Evolutionary conservation across 2,888 invertebrate species (phyloP).

Genomic region (Pharmacophagus antenor): DNA sequence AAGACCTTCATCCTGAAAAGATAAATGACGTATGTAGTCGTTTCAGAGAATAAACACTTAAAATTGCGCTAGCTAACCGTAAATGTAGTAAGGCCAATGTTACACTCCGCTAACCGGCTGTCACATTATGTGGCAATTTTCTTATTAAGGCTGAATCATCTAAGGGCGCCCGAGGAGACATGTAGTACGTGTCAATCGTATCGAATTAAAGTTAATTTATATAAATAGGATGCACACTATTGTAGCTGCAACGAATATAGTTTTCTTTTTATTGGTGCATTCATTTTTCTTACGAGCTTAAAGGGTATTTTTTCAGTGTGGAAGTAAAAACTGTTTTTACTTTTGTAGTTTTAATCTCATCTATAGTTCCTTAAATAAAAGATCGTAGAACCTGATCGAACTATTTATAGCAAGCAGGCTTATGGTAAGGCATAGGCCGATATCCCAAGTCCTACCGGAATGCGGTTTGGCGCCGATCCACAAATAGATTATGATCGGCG

Average conservation of each 20-base stretch:
- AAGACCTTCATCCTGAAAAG: constrained; percentile 84
- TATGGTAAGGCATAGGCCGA: constrained; percentile 65
- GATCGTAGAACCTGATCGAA: constrained; percentile 52
- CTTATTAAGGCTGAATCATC: constrained; percentile 70
- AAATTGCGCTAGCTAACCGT: constrained; percentile 62
- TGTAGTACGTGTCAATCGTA: constrained; percentile 55
- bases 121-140: constrained; percentile 68
- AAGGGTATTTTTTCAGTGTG: too few species aligned
- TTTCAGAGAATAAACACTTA: constrained; percentile 46
- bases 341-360: constrained; percentile 12
- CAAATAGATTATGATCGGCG: constrained; percentile 63
- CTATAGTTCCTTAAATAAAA: constrained; percentile 45
- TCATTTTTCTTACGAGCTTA: background rate
- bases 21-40: constrained; percentile 57
- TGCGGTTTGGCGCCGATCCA: constrained; percentile 72
- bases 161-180: constrained; percentile 64
- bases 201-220: constrained; percentile 56
- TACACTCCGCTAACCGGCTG: constrained; percentile 62
- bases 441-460: constrained; percentile 70
- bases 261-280: constrained; percentile 3
- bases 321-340: too few species aligned
- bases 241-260: constrained; percentile 44
- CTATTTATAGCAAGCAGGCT: constrained; percentile 63
- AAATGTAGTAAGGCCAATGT: constrained; percentile 77
- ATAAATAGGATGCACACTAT: constrained; percentile 71